Evolutionary conservation across 2,888 invertebrate species (phyloP).

Genomic region (Athetis lepigone): DNA sequence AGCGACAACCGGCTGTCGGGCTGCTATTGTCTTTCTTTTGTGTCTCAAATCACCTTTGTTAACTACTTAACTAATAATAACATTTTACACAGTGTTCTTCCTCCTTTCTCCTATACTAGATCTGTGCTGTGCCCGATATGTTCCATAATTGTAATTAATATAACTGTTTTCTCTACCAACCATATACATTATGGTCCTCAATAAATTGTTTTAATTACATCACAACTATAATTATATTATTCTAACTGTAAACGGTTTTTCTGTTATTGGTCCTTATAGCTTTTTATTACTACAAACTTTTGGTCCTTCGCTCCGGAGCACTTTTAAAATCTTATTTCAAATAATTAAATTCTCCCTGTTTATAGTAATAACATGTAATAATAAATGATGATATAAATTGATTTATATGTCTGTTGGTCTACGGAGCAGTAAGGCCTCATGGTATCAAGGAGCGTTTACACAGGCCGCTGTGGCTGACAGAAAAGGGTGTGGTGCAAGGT

Average conservation of each 20-base stretch:
- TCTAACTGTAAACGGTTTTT: background rate
- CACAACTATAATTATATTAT: background rate
- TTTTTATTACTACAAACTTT: too few species aligned
- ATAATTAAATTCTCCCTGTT: background rate
- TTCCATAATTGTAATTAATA: too few species aligned
- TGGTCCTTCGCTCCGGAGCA: background rate
- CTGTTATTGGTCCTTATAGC: background rate
- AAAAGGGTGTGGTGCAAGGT: constrained; percentile 56
- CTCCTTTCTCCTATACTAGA: too few species aligned
- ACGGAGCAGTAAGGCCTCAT: constrained; percentile 73
- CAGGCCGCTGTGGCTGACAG: constrained; percentile 83
- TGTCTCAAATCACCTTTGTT: too few species aligned
- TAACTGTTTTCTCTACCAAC: too few species aligned
- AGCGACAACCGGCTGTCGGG: too few species aligned
- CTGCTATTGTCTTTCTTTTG: too few species aligned
- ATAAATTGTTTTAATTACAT: too few species aligned
- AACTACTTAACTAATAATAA: too few species aligned
- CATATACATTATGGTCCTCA: too few species aligned
- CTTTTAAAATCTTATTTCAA: background rate
- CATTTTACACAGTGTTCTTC: too few species aligned
- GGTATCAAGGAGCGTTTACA: constrained; percentile 85
- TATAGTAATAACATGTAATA: constrained; percentile 44
- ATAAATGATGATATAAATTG: constrained; percentile 62
- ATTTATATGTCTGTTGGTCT: constrained; percentile 68
- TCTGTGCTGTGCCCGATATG: too few species aligned